Conservation (phyloP, 2,888 invertebrate species). For the Phyto melanocephala region DNA sequence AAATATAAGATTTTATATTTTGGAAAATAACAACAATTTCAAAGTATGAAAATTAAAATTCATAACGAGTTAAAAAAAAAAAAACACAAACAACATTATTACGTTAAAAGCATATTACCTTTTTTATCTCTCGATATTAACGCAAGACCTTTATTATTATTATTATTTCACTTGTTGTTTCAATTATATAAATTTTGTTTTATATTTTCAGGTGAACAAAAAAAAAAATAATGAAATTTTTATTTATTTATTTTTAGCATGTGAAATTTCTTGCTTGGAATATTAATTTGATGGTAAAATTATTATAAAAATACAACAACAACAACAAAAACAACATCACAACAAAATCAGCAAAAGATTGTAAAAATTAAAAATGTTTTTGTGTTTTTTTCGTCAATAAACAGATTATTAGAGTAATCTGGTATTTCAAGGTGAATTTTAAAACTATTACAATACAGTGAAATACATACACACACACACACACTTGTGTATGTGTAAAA, state of each 20-base stretch:
- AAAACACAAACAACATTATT: not conserved
- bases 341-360: not conserved
- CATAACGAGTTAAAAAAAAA: not conserved
- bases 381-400: slow-evolving; percentile 12
- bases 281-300: slow-evolving; percentile 45
- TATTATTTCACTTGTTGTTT: slow-evolving; percentile 45
- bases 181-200: slow-evolving; percentile 10
- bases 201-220: not conserved
- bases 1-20: not conserved
- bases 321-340: not conserved
- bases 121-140: not conserved
- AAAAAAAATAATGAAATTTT: slow-evolving; percentile 1
- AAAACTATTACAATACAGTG: slow-evolving; percentile 5
- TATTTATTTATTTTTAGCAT: slow-evolving; percentile 1
- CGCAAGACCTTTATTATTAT: not conserved
- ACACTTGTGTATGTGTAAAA: too few species aligned
- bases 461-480: too few species aligned
- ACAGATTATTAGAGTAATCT: slow-evolving; percentile 49
- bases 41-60: slow-evolving; percentile 34
- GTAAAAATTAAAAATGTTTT: not conserved
- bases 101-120: slow-evolving; percentile 9
- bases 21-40: not conserved
- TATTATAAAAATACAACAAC: not conserved
- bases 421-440: slow-evolving; percentile 54
- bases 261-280: slow-evolving; percentile 52